Conservation (phyloP, 2,797 vertebrate species). For the Notoglanidium macrostoma region DNA sequence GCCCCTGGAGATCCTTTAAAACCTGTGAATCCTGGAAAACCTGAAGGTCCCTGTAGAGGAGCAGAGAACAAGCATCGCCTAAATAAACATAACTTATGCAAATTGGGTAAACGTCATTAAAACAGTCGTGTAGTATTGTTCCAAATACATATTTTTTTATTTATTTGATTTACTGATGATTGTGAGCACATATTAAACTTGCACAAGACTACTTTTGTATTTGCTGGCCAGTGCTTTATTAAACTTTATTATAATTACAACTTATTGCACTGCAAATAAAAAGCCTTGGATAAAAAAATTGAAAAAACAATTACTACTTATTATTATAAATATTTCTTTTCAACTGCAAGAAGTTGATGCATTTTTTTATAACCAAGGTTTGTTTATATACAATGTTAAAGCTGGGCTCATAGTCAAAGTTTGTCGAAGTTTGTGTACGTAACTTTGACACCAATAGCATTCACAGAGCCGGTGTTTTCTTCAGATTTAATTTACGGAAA, state of each 20-base stretch:
- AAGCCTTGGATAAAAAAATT: neutral
- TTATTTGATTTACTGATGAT: neutral
- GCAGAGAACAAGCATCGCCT: neutral
- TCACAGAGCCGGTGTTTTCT: neutral
- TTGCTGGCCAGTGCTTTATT: neutral
- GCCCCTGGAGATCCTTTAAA: conserved; percentile 82
- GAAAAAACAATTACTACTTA: neutral
- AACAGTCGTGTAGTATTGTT: neutral
- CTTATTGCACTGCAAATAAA: neutral
- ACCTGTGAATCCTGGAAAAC: conserved; percentile 83
- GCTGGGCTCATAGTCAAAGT: neutral
- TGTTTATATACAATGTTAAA: neutral
- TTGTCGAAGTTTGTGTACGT: neutral
- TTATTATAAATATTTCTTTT: too few relatives aligned
- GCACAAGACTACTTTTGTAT: neutral
- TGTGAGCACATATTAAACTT: neutral
- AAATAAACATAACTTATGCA: neutral
- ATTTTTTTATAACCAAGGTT: neutral
- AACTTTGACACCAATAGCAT: neutral
- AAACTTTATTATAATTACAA: neutral
- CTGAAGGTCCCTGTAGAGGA: conserved; percentile 75
- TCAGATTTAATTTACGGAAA: neutral
- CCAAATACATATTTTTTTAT: neutral
- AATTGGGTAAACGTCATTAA: neutral
- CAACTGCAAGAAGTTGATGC: neutral